Evolutionary conservation across 2,113 vertebrate genomes (phyloP), one percentile per base, ranked within the genome.

Genomic region (Nycticebus coucang): DNA sequence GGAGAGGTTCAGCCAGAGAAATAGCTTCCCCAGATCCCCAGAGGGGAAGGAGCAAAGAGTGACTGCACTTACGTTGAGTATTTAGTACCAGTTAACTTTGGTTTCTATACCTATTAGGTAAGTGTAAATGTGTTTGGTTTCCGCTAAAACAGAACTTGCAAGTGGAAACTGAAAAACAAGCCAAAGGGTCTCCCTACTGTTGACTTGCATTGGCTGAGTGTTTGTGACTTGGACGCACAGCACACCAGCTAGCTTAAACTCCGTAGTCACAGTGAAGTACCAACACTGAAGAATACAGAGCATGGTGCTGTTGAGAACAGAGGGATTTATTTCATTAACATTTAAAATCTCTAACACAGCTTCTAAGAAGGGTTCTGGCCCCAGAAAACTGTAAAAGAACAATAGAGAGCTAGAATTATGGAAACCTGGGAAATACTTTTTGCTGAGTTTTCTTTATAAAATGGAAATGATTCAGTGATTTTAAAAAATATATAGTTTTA

Each of bases 341-440:
- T 35, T 74, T 89, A 41, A 93, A 69, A 55, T 69, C 14, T 74
- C 22, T 62, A 66, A 26, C 35, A 12, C 5, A 18, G 35, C 41
- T 81, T 77, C 53, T 60, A 77, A 95, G 84, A 87, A 91, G 68
- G 55, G 45, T 41, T 89, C 60, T 72, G 80, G 69, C 80, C 72
- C 72, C 19, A 33, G 85, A 53, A 55, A n/a, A 53, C 28, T 41
- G 21, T 26, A 81, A 69, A 59, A 22, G 19, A 88, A 71, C 37
- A 80, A 30, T 17, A 28, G 45, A 71, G 81, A 82, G 92, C 37
- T 59, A 59, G 84, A 89, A 37, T 78, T 37, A 35, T 30, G 78
- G 79, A 50, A 72, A 91, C 5, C 35, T 86, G 33, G 87, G 35
- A 57, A 84, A 21, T 45, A 69, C 57, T 85, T 77, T 77, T 60